Evolutionary conservation across 2,113 vertebrate species (phyloP).

Genomic region (Puffinus mauretanicus): DNA sequence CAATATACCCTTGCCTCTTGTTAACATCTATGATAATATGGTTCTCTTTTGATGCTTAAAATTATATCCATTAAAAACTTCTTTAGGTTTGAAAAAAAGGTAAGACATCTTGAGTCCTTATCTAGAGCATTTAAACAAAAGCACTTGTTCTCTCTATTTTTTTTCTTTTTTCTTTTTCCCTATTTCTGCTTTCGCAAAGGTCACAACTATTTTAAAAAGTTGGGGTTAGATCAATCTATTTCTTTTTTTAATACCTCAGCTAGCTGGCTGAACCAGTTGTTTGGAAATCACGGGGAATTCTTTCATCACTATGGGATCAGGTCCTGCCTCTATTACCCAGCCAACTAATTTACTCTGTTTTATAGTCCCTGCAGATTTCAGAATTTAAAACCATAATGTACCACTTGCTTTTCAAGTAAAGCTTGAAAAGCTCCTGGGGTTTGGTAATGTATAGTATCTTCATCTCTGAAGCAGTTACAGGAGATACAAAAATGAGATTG

Average conservation of each 20-base stretch:
- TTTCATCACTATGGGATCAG: background rate
- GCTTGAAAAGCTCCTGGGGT: conserved; percentile 12
- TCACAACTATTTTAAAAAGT: background rate
- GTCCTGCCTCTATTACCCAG: conserved; percentile 6
- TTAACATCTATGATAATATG: background rate
- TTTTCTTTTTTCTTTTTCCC: too few relatives aligned
- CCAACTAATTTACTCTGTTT: conserved; percentile 37
- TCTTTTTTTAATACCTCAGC: background rate
- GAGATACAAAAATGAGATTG: background rate
- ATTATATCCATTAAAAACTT: background rate
- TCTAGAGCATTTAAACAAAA: background rate
- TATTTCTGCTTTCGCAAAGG: background rate
- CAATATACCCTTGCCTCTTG: background rate
- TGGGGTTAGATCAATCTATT: background rate
- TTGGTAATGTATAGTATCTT: conserved; percentile 13
- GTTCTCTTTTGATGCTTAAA: background rate
- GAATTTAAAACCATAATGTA: conserved; percentile 40
- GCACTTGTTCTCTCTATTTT: background rate
- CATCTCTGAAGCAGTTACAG: background rate
- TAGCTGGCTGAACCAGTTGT: background rate
- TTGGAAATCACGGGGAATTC: conserved; percentile 10
- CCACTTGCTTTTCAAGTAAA: conserved; percentile 26
- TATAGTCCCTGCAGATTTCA: conserved; percentile 8
- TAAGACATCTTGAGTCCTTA: background rate
- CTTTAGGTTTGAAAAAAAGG: background rate